Evolutionary conservation across 2,113 vertebrate genomes (phyloP).

Genomic region (Centropristis striata): DNA sequence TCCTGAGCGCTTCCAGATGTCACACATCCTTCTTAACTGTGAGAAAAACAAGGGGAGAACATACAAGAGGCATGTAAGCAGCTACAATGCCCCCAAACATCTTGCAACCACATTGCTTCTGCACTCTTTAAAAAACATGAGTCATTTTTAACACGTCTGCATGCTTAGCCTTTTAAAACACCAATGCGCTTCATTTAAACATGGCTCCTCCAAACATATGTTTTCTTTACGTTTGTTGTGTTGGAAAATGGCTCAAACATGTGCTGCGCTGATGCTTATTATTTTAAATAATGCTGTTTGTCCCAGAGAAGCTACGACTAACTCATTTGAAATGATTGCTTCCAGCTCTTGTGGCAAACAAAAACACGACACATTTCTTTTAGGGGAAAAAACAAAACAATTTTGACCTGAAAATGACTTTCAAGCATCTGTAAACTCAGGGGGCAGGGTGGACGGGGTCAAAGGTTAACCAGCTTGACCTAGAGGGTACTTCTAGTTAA

Average conservation of each 20-base stretch:
- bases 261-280: background rate
- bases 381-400: background rate
- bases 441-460: background rate
- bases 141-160: slow-evolving; percentile 12
- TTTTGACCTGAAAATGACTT: background rate
- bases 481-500: background rate
- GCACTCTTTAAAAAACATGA: background rate
- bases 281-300: background rate
- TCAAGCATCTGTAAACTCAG: background rate
- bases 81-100: slow-evolving; percentile 48
- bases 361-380: background rate
- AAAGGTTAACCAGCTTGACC: slow-evolving; percentile 26
- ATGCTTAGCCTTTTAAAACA: background rate
- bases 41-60: slow-evolving; percentile 61
- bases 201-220: background rate
- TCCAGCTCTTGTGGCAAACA: background rate
- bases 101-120: slow-evolving; percentile 56
- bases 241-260: background rate
- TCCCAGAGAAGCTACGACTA: background rate
- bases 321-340: background rate
- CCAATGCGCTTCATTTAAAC: background rate
- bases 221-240: background rate
- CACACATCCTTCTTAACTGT: slow-evolving; percentile 54
- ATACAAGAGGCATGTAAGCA: slow-evolving; percentile 27
- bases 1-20: slow-evolving; percentile 76